phyloP scores from a whole-genome alignment of 2,113 vertebrate genomes.

The Psilopsiagon aurifrons region DNA sequence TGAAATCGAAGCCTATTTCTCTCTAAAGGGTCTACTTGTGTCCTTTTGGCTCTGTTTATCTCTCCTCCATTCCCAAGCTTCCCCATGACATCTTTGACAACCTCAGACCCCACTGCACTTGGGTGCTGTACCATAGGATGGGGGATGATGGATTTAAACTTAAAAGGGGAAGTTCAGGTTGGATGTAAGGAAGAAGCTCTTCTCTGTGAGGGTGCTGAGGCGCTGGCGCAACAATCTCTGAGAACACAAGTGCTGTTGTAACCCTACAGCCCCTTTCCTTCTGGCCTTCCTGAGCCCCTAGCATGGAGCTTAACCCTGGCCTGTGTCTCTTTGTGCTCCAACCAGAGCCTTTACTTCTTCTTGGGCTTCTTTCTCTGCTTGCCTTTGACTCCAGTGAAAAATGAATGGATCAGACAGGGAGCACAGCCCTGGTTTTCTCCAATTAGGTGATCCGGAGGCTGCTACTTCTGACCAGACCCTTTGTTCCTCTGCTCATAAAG shows the following conservation, averaged over 20 bases:
- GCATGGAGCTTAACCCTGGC: background rate
- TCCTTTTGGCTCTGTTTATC: background rate
- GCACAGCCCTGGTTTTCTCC: background rate
- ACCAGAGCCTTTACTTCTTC: background rate
- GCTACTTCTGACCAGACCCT: background rate
- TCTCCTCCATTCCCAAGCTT: background rate
- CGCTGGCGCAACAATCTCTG: background rate
- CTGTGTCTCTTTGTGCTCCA: background rate
- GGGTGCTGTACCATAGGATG: background rate
- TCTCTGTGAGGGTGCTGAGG: no score
- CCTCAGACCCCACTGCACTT: background rate
- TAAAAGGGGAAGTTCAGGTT: background rate
- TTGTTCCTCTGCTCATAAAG: background rate
- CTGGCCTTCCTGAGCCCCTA: background rate
- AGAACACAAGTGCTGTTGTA: background rate
- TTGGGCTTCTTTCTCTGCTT: background rate
- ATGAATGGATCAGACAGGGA: slow-evolving; percentile 27
- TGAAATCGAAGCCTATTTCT: background rate
- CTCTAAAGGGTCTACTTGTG: background rate
- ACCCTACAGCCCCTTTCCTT: background rate
- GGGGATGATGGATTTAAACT: background rate
- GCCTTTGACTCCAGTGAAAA: background rate
- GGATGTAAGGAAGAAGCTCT: background rate
- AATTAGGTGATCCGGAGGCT: slow-evolving; percentile 22
- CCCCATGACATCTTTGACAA: accelerated